Base-by-base conservation (phyloP, 2,888 invertebrate genomes). In the Clistopyga incitator region DNA sequence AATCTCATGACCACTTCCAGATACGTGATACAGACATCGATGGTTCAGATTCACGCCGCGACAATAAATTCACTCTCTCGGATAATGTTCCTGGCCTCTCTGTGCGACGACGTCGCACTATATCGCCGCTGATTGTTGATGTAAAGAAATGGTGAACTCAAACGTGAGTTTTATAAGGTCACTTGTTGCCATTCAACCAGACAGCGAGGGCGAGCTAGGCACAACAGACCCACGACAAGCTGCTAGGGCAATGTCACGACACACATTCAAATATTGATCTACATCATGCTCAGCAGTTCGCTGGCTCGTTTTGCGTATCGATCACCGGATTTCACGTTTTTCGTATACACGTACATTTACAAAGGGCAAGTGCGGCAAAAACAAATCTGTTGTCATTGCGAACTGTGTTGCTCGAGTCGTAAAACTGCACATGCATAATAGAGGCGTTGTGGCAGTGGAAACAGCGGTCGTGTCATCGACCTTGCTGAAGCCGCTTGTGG, bases 161-260 rank as follows among this genome's bases (percentile, higher is more conserved):
- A 82, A 74, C 71, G 76, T 78, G 79, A 85, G 81, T 82, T 83
- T 77, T 56, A 77, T 85, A 85, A 84, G 84, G 85, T 87, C 87
- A 87, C 87, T 87, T 87, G 87, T 87, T 87, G 87, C 87, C 87
- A 85, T 74, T 74, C 64, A 75, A 75, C 75, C 72, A 83, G 72
- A 77, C 77, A 59, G 56, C 59, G 59, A 42, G 72, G 65, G 45
- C 59, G 23, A 78, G 72, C 79, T 52, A 59, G 67, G 72, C 72
- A 47, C 68, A 78, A 61, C 64, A 42, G 65, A 50, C 29, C 82
- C 80, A 71, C 87, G 82, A 86, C 87, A 87, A 87, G 87, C 86
- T 87, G 87, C 87, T 86, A 87, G 86, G 87, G 81, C 85, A 86
- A 85, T 85, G 85, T 84, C 87, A 85, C 83, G 82, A 84, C 85